phyloP scores from a whole-genome alignment of 1,140 invertebrate genomes.

The Drosophila paulistorum region DNA sequence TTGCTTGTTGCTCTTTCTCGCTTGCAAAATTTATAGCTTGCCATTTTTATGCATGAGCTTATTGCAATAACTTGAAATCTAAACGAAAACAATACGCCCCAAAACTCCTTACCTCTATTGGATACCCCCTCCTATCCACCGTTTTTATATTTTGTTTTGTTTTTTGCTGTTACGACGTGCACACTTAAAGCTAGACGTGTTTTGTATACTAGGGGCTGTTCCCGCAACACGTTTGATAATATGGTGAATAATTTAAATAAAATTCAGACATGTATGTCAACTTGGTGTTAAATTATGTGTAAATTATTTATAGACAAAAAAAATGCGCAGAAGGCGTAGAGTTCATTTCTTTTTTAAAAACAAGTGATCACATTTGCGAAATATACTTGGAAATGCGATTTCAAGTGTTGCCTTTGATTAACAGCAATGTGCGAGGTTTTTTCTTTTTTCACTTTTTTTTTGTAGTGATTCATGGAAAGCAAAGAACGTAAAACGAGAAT shows the following conservation, averaged over 20 bases:
- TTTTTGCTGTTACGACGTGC: slow-evolving; percentile 34
- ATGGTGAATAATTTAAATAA: slow-evolving; percentile 65
- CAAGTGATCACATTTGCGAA: slow-evolving; percentile 2
- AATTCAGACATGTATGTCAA: slow-evolving; percentile 48
- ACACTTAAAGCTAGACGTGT: slow-evolving; percentile 33
- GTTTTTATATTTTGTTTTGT: not conserved
- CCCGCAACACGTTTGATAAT: slow-evolving; percentile 55
- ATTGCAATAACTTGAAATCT: slow-evolving; percentile 50
- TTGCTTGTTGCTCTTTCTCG: slow-evolving; percentile 31
- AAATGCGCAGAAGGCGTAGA: not conserved
- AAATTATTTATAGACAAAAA: slow-evolving; percentile 52
- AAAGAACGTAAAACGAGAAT: not conserved
- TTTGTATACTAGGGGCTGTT: not conserved
- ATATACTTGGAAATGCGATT: not conserved
- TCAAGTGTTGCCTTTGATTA: not conserved
- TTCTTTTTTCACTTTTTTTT: not conserved
- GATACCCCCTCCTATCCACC: not conserved
- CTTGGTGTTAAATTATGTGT: slow-evolving; percentile 67
- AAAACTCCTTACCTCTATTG: not conserved
- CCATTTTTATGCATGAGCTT: slow-evolving; percentile 47
- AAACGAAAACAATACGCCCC: slow-evolving; percentile 33
- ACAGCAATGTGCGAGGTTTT: not conserved
- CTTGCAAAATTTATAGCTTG: slow-evolving; percentile 48
- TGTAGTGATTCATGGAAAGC: not conserved
- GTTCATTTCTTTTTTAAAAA: not conserved